These are phyloP conservation scores for Notarius lentiginosus DNA, from an alignment of 2,113 vertebrate genomes.

Conservation along the genomic window DNA sequence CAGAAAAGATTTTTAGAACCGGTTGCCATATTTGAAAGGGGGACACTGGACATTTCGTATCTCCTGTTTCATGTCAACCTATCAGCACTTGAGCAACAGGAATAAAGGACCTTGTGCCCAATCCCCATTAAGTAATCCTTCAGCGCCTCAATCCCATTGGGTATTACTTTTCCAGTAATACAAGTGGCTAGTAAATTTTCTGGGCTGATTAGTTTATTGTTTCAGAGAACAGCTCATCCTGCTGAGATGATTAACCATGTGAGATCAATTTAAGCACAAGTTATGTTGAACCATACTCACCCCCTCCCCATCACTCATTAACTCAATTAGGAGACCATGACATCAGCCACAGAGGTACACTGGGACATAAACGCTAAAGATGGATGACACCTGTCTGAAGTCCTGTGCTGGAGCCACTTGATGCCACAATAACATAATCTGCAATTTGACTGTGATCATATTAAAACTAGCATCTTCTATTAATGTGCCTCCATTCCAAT, in stretches of 20 bases:
- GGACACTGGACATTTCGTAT: neutral
- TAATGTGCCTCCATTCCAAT: constrained; percentile 73
- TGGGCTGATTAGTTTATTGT: constrained; percentile 59
- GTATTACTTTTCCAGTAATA: constrained; percentile 35
- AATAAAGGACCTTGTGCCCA: constrained; percentile 27
- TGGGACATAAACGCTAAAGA: constrained; percentile 70
- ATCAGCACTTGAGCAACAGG: constrained; percentile 31
- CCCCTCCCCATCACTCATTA: constrained; percentile 61
- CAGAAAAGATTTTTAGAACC: constrained; percentile 7
- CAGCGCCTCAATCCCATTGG: constrained; percentile 42
- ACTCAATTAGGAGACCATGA: constrained; percentile 64
- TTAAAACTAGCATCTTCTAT: constrained; percentile 65
- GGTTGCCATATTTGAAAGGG: neutral
- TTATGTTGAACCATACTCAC: constrained; percentile 57
- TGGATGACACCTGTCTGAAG: constrained; percentile 71
- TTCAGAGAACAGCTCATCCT: constrained; percentile 58
- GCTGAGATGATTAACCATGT: constrained; percentile 66
- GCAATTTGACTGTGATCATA: constrained; percentile 71
- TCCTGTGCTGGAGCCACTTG: constrained; percentile 49
- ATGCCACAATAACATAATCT: constrained; percentile 50
- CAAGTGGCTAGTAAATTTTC: constrained; percentile 42
- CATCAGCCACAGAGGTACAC: constrained; percentile 63
- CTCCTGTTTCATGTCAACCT: constrained; percentile 46
- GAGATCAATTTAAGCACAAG: constrained; percentile 53
- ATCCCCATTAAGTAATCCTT: constrained; percentile 34